Conservation (phyloP, 1,140 invertebrate genomes). For the Drosophila ironensis region DNA sequence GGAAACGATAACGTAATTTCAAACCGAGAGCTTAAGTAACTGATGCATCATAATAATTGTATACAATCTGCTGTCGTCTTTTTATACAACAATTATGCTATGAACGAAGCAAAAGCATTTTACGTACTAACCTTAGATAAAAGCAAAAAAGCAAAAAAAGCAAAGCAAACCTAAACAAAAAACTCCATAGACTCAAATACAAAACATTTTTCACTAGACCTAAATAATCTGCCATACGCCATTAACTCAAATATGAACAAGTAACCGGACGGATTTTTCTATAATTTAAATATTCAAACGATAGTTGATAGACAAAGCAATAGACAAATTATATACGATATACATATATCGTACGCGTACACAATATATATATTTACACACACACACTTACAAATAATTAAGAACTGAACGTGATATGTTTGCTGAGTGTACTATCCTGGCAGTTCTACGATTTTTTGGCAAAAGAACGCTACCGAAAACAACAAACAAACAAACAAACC, state of each 20-base stretch:
- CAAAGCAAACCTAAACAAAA: no score
- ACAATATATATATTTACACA: slow-evolving; percentile 24
- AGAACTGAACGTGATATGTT: slow-evolving; percentile 56
- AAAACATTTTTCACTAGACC: slow-evolving; percentile 19
- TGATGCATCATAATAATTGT: slow-evolving; percentile 48
- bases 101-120: slow-evolving; percentile 34
- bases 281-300: slow-evolving; percentile 17
- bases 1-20: slow-evolving; percentile 36
- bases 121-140: slow-evolving; percentile 36
- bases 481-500: slow-evolving; percentile 2
- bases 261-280: slow-evolving; percentile 38
- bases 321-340: slow-evolving; percentile 53
- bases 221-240: slow-evolving; percentile 48
- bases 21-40: slow-evolving; percentile 63
- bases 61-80: slow-evolving; percentile 44
- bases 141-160: slow-evolving; percentile 5
- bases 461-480: neutral
- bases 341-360: neutral
- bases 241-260: slow-evolving; percentile 66
- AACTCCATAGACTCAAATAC: slow-evolving; percentile 25
- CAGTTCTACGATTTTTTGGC: slow-evolving; percentile 42
- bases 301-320: slow-evolving; percentile 46
- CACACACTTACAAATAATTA: slow-evolving; percentile 14
- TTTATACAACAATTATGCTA: slow-evolving; percentile 16
- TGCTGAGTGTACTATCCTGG: slow-evolving; percentile 58